Evolutionary conservation across 2,888 invertebrate species (phyloP), one percentile per base, ranked within the genome.

Genomic region (Cheilosia vulpina): DNA sequence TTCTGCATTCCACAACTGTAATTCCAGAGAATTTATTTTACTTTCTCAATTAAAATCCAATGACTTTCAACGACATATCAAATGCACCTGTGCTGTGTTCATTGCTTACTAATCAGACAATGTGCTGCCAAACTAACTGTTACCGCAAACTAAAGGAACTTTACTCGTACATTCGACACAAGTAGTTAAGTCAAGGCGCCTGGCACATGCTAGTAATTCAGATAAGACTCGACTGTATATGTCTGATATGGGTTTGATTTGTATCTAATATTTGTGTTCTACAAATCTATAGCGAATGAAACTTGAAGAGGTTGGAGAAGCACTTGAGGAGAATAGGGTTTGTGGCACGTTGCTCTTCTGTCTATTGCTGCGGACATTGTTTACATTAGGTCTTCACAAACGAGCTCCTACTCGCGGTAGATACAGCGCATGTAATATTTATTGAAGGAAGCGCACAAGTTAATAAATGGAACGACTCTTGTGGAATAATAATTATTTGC

Each of bases 181-280:
- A 24, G 38, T 2, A 47, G 24, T 17, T 19, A 43, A 31, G 31
- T n/a, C 21, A 50, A 38, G 13, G 52, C 15, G 24, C 52, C 60
- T 27, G 24, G 31, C 31, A 24, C 45, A 45, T 63, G 73, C 21
- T 6, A 47, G 43, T 24, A 73, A 55, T 45, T 73, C 27, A 63
- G 65, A 73, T 73, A 65, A 47, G 38, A 55, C 15, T 69, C 43
- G 13, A 68, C 9, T n/a, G 38, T 50, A n/a, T 2, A 19, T 47
- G 19, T 34, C 31, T 17, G 19, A 24, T 0, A 27, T 11, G 15
- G 41, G 43, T 57, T 31, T 11, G 21, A 47, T 47, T 47, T 47
- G 9, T 47, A 2, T 17, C 19, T 38, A 38, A 11, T 17, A n/a
- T 21, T n/a, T 53, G 72, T 19, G 58, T 27, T 72, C 27, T 41